Evolutionary conservation across 2,113 vertebrate species (phyloP), one percentile per base, ranked within the genome.

Genomic region (Numida meleagris): DNA sequence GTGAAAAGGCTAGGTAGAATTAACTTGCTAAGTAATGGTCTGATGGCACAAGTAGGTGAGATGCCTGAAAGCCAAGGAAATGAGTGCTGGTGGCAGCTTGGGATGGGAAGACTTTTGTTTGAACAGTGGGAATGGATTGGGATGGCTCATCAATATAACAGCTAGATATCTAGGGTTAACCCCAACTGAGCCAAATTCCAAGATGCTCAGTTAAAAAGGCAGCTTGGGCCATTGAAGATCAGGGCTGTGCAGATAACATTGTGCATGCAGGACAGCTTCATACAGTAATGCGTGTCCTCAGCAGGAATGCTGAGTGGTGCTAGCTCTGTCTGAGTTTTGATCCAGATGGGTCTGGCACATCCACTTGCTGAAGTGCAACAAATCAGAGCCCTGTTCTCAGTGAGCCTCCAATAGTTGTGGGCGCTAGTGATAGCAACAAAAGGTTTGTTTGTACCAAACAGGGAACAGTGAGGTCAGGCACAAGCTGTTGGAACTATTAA

Each of bases 381-480:
- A 89, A 94, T 87, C 71, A 79, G 66, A 92, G 78, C 70, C 74
- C 82, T 51, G 75, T 34, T 87, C 84, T 93, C 71, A 81, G 58
- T 90, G 45, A 92, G 89, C 45, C 62, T 94, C 82, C 66, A 96
- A 85, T 65, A 85, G 70, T 43, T 93, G 82, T 85, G 91, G 84
- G 87, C 0, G 20, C 93, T 92, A 90, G 87, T 87, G 87, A 91
- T 95, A 93, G 94, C 93, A 96, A 91, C 91, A 95, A 89, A 95
- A 95, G 48, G 33, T 95, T 95, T 95, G 93, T 95, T 95, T 95
- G 81, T 95, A 91, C 89, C 89, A 95, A 70, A 95, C 87, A 89
- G 66, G 84, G 70, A 96, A 62, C 87, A 94, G 46, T 82, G 84
- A 96, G 85, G 89, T 96, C 96, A 96, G 82, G 82, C 93, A 87